Percentiles rank a stretch among this genome's conserved stretches.
Conservation (phyloP, 2,888 invertebrate genomes). For the Drosophila sordidapex region DNA sequence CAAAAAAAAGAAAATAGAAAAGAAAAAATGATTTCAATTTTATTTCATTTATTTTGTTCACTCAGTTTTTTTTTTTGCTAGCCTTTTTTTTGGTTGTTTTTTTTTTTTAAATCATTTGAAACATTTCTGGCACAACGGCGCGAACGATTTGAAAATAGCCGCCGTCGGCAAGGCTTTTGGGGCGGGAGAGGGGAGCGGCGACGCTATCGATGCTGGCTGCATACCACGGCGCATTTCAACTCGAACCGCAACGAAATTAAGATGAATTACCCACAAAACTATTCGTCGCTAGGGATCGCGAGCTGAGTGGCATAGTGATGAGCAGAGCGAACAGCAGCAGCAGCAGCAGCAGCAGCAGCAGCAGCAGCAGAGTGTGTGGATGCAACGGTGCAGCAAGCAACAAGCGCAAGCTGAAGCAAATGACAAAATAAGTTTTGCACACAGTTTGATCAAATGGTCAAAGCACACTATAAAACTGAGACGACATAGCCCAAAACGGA, state of each 20-base stretch:
- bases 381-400: background rate
- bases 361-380: constrained; percentile 3
- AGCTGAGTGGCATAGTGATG: background rate
- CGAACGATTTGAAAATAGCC: constrained; percentile 74
- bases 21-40: constrained; percentile 44
- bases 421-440: constrained; percentile 75
- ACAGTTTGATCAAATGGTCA: constrained; percentile 74
- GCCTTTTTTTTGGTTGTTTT: constrained; percentile 36
- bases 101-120: constrained; percentile 70
- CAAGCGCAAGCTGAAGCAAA: constrained; percentile 40
- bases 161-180: constrained; percentile 2
- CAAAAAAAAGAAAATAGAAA: background rate
- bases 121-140: constrained; percentile 76
- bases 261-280: constrained; percentile 79
- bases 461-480: constrained; percentile 45
- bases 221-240: constrained; percentile 80
- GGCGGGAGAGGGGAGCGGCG: background rate
- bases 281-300: constrained; percentile 47
- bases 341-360: background rate
- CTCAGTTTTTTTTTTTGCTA: constrained; percentile 13
- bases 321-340: background rate
- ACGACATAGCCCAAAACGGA: constrained; percentile 37
- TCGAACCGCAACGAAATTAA: constrained; percentile 83
- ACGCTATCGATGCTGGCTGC: constrained; percentile 47
- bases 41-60: constrained; percentile 20